Conservation (phyloP, 1,140 invertebrate genomes). For the Mizuhopecten yessoensis region DNA sequence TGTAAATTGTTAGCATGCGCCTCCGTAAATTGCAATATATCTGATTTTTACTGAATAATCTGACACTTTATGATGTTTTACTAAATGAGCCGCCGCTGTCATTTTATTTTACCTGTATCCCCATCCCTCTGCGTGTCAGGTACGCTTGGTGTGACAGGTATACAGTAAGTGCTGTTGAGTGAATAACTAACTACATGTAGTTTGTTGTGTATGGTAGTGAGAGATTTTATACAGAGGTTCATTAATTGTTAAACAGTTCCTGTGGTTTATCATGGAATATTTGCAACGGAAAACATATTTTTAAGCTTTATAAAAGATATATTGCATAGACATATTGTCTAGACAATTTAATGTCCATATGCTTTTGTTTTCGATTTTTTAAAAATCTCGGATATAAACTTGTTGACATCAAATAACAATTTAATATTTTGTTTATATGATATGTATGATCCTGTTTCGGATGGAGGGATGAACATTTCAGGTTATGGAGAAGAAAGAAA, state of each 20-base stretch:
- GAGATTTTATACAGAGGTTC: background rate
- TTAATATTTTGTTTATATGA: too few relatives aligned
- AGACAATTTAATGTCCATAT: background rate
- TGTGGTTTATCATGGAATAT: background rate
- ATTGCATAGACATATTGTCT: background rate
- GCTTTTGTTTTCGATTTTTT: background rate
- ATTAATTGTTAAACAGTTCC: background rate
- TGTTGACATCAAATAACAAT: too few relatives aligned
- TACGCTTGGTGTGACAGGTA: background rate
- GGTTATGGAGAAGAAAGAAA: too few relatives aligned
- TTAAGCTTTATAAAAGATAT: background rate
- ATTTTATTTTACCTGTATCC: background rate
- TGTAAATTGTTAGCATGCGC: too few relatives aligned
- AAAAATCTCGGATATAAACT: background rate
- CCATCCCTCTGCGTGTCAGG: background rate
- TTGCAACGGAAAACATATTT: background rate
- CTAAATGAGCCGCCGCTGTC: background rate
- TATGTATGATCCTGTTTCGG: too few relatives aligned
- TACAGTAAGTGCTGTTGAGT: background rate
- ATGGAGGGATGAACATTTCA: too few relatives aligned
- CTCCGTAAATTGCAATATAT: too few relatives aligned
- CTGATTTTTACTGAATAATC: background rate
- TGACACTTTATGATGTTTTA: background rate
- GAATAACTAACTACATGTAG: too few relatives aligned
- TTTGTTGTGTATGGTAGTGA: background rate